These are phyloP conservation scores for Orussus abietinus DNA, from an alignment of 1,140 invertebrate genomes.

Conservation along the genomic window DNA sequence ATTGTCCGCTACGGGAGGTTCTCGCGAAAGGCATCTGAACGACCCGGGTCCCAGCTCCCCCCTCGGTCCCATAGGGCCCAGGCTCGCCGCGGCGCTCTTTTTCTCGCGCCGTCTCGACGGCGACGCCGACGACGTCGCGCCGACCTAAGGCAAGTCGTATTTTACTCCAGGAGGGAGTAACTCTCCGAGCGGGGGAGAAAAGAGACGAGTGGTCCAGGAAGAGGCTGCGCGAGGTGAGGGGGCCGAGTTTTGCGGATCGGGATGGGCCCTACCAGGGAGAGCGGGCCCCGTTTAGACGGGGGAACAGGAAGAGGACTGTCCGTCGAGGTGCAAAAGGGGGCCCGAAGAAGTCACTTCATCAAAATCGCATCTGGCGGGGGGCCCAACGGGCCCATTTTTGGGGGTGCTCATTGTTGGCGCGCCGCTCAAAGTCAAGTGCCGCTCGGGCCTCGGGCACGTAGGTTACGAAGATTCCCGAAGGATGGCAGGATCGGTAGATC, in stretches of 20 bases:
- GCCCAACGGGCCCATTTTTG: slow-evolving; percentile 19
- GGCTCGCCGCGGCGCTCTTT: too few species aligned
- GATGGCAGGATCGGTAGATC: slow-evolving; percentile 33
- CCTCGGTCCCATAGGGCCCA: slow-evolving; percentile 16
- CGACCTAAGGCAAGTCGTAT: slow-evolving; percentile 27
- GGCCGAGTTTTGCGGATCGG: background rate
- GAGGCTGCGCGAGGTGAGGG: background rate
- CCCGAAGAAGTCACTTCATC: slow-evolving; percentile 33
- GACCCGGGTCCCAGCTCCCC: slow-evolving; percentile 18
- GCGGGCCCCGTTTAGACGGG: too few species aligned
- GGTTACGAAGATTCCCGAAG: slow-evolving; percentile 23
- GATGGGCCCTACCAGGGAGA: too few species aligned
- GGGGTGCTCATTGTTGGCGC: slow-evolving; percentile 25
- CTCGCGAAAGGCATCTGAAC: slow-evolving; percentile 18
- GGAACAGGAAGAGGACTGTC: too few species aligned
- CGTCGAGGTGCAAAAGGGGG: slow-evolving; percentile 8
- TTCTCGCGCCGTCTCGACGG: too few species aligned
- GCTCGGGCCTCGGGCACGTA: slow-evolving; percentile 21
- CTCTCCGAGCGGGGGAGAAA: too few species aligned
- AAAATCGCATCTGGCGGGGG: slow-evolving; percentile 35
- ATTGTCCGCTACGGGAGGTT: slow-evolving; percentile 36
- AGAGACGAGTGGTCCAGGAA: background rate
- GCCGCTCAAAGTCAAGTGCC: slow-evolving; percentile 38
- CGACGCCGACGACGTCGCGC: too few species aligned
- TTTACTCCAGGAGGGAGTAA: slow-evolving; percentile 18